These are phyloP conservation scores for Eubasilissa splendida DNA, from an alignment of 2,888 invertebrate species.

Conservation along the genomic window DNA sequence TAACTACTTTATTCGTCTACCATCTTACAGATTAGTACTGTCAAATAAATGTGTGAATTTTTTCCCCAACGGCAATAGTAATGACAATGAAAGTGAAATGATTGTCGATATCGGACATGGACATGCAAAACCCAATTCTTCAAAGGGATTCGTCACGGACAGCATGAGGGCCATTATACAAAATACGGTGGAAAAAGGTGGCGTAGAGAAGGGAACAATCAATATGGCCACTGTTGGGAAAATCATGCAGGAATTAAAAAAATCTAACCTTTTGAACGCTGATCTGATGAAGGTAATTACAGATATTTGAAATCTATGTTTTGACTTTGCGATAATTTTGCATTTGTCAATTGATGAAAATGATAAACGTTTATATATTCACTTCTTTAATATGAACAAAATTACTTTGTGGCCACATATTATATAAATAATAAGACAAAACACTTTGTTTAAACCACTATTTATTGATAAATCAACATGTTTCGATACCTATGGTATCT, in stretches of 20 bases:
- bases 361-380: too few species aligned
- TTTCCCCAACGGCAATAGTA: conserved; percentile 19
- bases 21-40: conserved; percentile 9
- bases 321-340: neutral
- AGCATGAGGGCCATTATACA: conserved; percentile 48
- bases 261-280: conserved; percentile 36
- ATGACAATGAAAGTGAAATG: conserved; percentile 3
- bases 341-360: too few species aligned
- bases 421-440: too few species aligned
- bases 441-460: too few species aligned
- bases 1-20: neutral
- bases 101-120: neutral
- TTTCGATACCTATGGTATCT: too few species aligned
- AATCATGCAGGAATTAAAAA: conserved; percentile 52
- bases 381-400: too few species aligned
- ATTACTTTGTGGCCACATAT: too few species aligned
- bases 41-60: conserved; percentile 21
- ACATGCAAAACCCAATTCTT: conserved; percentile 31
- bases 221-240: conserved; percentile 47
- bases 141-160: conserved; percentile 40
- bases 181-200: conserved; percentile 45
- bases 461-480: too few species aligned
- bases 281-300: conserved; percentile 8
- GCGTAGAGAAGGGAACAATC: conserved; percentile 49
- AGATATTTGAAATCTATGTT: too few species aligned